Percentiles rank a stretch among this genome's conserved stretches.
Conservation (phyloP, 2,888 invertebrate species). For the Rotaria sp. region DNA sequence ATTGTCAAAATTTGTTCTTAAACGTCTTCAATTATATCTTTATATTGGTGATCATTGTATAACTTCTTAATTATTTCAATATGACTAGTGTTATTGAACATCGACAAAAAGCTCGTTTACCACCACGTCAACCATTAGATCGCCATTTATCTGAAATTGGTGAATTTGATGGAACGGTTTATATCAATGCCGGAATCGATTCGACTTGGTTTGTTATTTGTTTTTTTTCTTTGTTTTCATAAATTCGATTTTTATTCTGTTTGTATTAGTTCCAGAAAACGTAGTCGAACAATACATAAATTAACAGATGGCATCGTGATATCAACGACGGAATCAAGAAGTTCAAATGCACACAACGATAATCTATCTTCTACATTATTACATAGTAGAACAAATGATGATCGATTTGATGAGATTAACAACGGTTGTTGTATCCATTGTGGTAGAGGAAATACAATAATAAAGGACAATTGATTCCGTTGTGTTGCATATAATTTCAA, state of each 20-base stretch:
- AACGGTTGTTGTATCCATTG: background rate
- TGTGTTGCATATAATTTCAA: background rate
- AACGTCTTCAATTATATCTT: background rate
- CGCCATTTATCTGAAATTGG: background rate
- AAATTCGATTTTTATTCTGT: background rate
- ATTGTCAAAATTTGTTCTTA: background rate
- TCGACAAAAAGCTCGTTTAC: background rate
- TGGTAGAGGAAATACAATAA: background rate
- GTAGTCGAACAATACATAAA: background rate
- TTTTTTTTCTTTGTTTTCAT: background rate
- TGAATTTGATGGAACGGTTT: background rate
- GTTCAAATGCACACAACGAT: background rate
- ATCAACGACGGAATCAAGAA: background rate
- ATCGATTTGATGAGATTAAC: background rate
- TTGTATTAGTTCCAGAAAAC: background rate
- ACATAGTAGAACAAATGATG: background rate
- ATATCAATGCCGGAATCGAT: constrained; percentile 22
- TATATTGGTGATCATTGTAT: background rate
- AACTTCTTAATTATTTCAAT: background rate
- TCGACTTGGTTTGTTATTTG: background rate
- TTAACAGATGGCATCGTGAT: background rate
- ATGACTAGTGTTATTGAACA: background rate
- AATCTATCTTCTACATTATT: background rate
- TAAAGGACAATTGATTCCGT: background rate
- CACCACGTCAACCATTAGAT: background rate